Base-by-base conservation (phyloP, 2,888 invertebrate species). In the Phalangium opilio region DNA sequence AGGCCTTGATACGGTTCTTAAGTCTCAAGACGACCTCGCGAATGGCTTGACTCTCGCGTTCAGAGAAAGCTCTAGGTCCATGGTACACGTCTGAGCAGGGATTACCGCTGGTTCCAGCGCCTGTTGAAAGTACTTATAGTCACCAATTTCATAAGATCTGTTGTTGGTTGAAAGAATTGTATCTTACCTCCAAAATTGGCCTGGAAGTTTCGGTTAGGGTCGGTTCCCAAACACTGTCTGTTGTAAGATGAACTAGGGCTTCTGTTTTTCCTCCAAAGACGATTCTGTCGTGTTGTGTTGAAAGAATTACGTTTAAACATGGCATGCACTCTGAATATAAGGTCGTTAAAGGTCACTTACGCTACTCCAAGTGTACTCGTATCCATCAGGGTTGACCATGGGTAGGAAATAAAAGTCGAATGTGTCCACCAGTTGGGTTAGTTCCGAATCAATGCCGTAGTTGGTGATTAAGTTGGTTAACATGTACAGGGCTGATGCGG, bases 31-130 rank as follows among this genome's bases (percentile, higher is more conserved):
- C 45, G 1, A 54, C 48, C 15, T 60, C 57, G 7, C 58, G 52
- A 33, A 67, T 56, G 52, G 62, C 59, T 12, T 52, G 53, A 1
- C 62, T 63, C 51, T 70, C 69, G 1, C 62, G 61, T 50, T 70
- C 69, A 0, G 67, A 68, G 50, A 66, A 66, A 7, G 65, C 60
- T 1, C 46, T 35, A 2, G 59, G 53, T 1, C 70, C 70, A 12
- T 63, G 59, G 57, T 62, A 71, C 21, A 63, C 60, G 17, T 65
- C 61, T 2, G 60, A 60, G 53, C 70, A 70, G 0, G 67, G 64
- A 43, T 62, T 57, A 7, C 50, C 53, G 43, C 64, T 65, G 2
- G 67, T 55, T 32, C 61, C 60, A 7, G 50, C 51, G 21, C 50
- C 53, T 53, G 15, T 5, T 36, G 12, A 17, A 12, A 8, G 8